A percentile compares a stretch with the other conserved stretches of the same genome.
Evolutionary conservation across 2,888 invertebrate genomes (phyloP).

Genomic region (Amphipyra berbera): DNA sequence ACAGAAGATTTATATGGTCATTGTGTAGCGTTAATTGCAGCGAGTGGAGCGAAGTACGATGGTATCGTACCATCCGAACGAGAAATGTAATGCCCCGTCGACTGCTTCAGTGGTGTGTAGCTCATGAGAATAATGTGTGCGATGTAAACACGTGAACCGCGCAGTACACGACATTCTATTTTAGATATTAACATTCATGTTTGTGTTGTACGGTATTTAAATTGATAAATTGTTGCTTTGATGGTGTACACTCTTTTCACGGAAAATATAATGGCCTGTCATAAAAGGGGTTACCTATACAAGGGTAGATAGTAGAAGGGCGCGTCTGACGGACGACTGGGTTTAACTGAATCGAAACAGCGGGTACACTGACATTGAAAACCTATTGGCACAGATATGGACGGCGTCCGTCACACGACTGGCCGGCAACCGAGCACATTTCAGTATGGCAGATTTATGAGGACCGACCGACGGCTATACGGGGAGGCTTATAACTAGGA

Average conservation of each 20-base stretch:
- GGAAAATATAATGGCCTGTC: conserved; percentile 64
- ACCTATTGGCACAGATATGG: conserved; percentile 84
- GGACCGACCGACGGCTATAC: conserved; percentile 78
- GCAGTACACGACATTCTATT: conserved; percentile 57
- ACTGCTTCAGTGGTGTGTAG: conserved; percentile 64
- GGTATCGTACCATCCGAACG: conserved; percentile 82
- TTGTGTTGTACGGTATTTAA: conserved; percentile 60
- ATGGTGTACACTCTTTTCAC: conserved; percentile 56
- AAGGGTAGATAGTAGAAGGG: conserved; percentile 67
- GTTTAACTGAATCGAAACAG: conserved; percentile 72
- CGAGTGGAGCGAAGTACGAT: conserved; percentile 85
- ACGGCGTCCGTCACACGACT: conserved; percentile 74
- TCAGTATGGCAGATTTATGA: conserved; percentile 88
- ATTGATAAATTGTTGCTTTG: conserved; percentile 65
- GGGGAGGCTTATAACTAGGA: conserved; percentile 76
- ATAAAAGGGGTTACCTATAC: conserved; percentile 65
- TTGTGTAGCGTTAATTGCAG: conserved; percentile 88
- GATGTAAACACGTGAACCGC: conserved; percentile 65
- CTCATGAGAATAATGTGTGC: conserved; percentile 69
- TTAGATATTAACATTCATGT: conserved; percentile 63
- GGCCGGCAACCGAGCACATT: conserved; percentile 79
- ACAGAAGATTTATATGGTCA: conserved; percentile 87
- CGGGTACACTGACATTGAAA: conserved; percentile 74
- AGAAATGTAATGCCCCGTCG: conserved; percentile 78
- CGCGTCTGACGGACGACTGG: conserved; percentile 65